Percentiles rank a stretch among this genome's conserved stretches.
These are phyloP conservation scores for Hesperia comma DNA, from an alignment of 2,888 invertebrate genomes.

Conservation along the genomic window DNA sequence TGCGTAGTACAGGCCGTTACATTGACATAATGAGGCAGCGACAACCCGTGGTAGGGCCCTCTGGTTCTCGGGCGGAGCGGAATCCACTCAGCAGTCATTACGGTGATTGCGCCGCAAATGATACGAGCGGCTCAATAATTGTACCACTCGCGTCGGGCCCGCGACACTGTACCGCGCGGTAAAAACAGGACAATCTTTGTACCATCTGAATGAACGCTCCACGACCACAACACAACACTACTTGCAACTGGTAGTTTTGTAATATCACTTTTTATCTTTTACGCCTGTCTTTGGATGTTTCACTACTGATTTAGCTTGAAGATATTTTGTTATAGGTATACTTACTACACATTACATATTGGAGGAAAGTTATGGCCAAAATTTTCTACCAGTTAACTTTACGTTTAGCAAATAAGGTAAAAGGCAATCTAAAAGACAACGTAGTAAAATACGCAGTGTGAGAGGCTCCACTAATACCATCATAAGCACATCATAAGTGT, in stretches of 20 bases:
- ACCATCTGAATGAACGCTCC: background rate
- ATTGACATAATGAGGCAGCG: constrained; percentile 2
- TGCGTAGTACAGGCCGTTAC: background rate
- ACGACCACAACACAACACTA: background rate
- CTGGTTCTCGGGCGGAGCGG: background rate
- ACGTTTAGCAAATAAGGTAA: too few relatives aligned
- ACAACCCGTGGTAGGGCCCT: constrained; percentile 11
- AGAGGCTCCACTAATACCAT: too few relatives aligned
- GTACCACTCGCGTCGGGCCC: constrained; percentile 1
- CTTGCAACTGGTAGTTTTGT: background rate
- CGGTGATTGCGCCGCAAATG: constrained; percentile 23
- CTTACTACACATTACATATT: too few relatives aligned
- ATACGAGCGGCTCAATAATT: constrained; percentile 11
- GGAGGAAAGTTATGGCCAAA: too few relatives aligned
- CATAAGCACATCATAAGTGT: too few relatives aligned
- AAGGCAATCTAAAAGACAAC: too few relatives aligned
- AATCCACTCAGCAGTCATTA: constrained; percentile 15
- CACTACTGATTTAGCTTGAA: too few relatives aligned
- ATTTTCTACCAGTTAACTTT: too few relatives aligned
- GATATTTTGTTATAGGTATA: too few relatives aligned
- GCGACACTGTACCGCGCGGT: background rate
- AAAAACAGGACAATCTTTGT: constrained; percentile 7
- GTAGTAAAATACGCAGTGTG: too few relatives aligned
- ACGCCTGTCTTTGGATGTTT: too few relatives aligned
- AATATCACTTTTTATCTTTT: too few relatives aligned